Percentiles rank a stretch among this genome's conserved stretches.
Evolutionary conservation across 2,888 invertebrate species (phyloP).

Genomic region (Synanthedon vespiformis): DNA sequence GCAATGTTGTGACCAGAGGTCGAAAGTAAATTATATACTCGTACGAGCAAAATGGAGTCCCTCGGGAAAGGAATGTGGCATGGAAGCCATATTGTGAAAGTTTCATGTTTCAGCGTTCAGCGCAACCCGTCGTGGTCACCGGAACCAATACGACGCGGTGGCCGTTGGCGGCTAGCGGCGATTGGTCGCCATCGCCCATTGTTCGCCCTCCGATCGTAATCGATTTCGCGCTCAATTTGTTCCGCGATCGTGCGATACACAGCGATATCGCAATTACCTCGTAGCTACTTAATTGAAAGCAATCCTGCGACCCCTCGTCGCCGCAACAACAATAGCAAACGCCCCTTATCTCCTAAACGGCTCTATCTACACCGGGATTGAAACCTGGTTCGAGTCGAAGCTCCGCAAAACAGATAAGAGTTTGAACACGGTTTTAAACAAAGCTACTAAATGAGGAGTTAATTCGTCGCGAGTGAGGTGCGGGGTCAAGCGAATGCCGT

Average conservation of each 20-base stretch:
- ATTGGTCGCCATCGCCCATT: slow-evolving; percentile 20
- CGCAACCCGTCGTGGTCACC: slow-evolving; percentile 38
- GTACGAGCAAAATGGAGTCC: slow-evolving; percentile 9
- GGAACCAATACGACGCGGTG: slow-evolving; percentile 17
- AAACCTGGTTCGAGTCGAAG: neutral
- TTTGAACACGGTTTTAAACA: neutral
- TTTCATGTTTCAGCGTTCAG: slow-evolving; percentile 38
- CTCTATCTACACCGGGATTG: no score
- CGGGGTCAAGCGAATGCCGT: slow-evolving; percentile 5
- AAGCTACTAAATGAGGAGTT: slow-evolving; percentile 5
- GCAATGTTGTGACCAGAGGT: no score
- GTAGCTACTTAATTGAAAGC: slow-evolving; percentile 31
- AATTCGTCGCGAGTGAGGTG: slow-evolving; percentile 4
- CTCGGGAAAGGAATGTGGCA: slow-evolving; percentile 30
- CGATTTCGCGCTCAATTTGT: slow-evolving; percentile 52
- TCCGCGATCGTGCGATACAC: slow-evolving; percentile 33
- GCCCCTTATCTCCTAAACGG: no score
- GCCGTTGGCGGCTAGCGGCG: slow-evolving; percentile 9
- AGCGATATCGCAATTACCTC: slow-evolving; percentile 30
- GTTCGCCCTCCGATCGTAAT: slow-evolving; percentile 15
- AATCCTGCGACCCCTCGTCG: neutral
- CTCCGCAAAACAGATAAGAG: no score
- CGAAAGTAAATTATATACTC: no score
- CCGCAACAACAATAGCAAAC: slow-evolving; percentile 6
- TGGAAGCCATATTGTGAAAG: slow-evolving; percentile 10